phyloP scores from a whole-genome alignment of 2,113 vertebrate species.

The Nanger granti region DNA sequence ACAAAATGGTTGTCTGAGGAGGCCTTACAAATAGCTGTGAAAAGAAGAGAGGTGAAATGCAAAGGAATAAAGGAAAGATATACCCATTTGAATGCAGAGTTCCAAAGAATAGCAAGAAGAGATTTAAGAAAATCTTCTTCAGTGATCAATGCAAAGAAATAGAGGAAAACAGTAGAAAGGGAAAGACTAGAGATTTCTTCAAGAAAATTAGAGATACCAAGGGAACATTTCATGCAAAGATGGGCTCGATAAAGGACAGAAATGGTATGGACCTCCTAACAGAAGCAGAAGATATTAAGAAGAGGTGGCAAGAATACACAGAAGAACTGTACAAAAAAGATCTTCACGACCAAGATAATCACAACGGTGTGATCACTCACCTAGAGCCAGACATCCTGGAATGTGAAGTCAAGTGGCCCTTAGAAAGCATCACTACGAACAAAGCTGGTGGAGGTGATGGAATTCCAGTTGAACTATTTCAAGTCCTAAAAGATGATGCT shows the following conservation, averaged over 20 bases:
- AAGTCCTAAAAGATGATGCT: no score
- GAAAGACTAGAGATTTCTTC: not conserved
- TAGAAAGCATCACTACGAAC: no score
- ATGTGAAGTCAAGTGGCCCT: no score
- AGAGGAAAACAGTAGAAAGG: not conserved
- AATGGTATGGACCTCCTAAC: not conserved
- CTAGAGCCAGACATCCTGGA: no score
- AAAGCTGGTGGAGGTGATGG: no score
- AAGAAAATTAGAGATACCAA: not conserved
- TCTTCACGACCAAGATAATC: no score
- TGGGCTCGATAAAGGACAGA: not conserved
- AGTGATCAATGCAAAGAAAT: not conserved
- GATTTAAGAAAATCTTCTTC: not conserved
- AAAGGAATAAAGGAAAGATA: not conserved
- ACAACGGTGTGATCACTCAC: no score
- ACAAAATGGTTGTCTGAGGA: not conserved
- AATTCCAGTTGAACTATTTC: no score
- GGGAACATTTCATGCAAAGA: not conserved
- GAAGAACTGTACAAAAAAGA: no score
- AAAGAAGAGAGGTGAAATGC: not conserved
- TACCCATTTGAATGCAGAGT: not conserved
- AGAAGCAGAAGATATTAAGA: no score
- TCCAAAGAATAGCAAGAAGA: not conserved
- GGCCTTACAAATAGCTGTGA: not conserved
- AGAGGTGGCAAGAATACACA: no score